phyloP scores from a whole-genome alignment of 1,140 invertebrate species.

The Monochamus saltuarius region DNA sequence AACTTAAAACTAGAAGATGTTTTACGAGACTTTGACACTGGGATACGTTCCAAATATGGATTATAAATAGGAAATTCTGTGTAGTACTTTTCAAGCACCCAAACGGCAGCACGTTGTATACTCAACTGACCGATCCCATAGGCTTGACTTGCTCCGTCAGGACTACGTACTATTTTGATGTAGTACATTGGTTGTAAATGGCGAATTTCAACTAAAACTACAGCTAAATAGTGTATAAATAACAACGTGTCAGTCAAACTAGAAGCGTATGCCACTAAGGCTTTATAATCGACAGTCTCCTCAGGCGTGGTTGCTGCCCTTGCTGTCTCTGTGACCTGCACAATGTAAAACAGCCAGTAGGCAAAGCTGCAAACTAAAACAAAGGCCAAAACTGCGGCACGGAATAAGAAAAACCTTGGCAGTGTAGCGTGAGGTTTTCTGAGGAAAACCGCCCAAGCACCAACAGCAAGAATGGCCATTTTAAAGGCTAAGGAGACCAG shows the following conservation, averaged over 20 bases:
- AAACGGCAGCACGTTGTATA: slow-evolving; percentile 92
- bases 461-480: slow-evolving; percentile 84
- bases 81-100: slow-evolving; percentile 93
- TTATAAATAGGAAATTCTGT: slow-evolving; percentile 96
- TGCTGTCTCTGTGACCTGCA: slow-evolving; percentile 80
- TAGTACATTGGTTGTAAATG: slow-evolving; percentile 88
- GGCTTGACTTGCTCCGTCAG: slow-evolving; percentile 84
- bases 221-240: slow-evolving; percentile 93
- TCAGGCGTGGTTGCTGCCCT: slow-evolving; percentile 74
- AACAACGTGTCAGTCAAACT: slow-evolving; percentile 89
- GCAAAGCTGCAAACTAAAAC: slow-evolving; percentile 92
- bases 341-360: slow-evolving; percentile 97
- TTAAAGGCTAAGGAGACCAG: slow-evolving; percentile 91
- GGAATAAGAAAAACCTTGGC: slow-evolving; percentile 90
- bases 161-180: slow-evolving; percentile 89
- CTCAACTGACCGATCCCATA: slow-evolving; percentile 90
- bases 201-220: slow-evolving; percentile 88
- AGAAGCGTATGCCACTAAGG: slow-evolving; percentile 86
- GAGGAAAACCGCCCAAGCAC: slow-evolving; percentile 87
- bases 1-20: slow-evolving; percentile 87
- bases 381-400: slow-evolving; percentile 82
- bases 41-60: slow-evolving; percentile 89
- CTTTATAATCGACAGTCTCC: slow-evolving; percentile 77
- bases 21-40: slow-evolving; percentile 80
- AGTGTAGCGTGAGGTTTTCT: slow-evolving; percentile 79